A percentile compares a stretch with the other conserved stretches of the same genome.
Conservation (phyloP, 1,140 invertebrate species). For the Caerostris extrusa region DNA sequence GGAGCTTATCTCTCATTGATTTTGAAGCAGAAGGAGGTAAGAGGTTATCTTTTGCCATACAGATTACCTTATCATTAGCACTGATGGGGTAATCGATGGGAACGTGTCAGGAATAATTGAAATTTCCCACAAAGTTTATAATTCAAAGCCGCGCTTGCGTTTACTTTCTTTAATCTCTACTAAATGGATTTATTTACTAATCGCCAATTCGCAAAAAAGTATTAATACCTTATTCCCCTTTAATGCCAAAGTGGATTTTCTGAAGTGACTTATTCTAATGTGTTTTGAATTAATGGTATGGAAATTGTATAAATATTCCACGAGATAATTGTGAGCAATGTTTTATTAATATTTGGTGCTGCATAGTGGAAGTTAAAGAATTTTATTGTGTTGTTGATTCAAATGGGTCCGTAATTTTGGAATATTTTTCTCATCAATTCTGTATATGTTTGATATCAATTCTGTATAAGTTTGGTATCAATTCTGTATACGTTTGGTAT, state of each 20-base stretch:
- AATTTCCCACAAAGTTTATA: conserved; percentile 9
- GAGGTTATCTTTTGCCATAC: conserved; percentile 78
- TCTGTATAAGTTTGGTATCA: no score
- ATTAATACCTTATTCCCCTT: background rate
- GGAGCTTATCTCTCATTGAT: conserved; percentile 90
- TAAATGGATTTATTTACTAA: conserved; percentile 26
- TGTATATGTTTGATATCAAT: no score
- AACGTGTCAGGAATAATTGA: conserved; percentile 42
- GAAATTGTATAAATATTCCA: background rate
- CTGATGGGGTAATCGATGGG: conserved; percentile 36
- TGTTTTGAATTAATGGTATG: background rate
- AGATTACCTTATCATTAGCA: conserved; percentile 46
- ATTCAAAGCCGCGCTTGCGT: background rate
- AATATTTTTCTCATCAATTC: no score
- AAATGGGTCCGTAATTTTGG: no score
- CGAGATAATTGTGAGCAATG: background rate
- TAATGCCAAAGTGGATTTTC: background rate
- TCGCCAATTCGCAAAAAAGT: background rate
- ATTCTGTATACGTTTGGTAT: no score
- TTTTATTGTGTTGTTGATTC: no score
- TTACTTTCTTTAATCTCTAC: conserved; percentile 19
- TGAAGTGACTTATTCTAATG: background rate
- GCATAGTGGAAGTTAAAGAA: no score
- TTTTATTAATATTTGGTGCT: no score
- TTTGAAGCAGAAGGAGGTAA: conserved; percentile 93